Base-by-base conservation (phyloP, 2,113 vertebrate species). In the Nestor notabilis region DNA sequence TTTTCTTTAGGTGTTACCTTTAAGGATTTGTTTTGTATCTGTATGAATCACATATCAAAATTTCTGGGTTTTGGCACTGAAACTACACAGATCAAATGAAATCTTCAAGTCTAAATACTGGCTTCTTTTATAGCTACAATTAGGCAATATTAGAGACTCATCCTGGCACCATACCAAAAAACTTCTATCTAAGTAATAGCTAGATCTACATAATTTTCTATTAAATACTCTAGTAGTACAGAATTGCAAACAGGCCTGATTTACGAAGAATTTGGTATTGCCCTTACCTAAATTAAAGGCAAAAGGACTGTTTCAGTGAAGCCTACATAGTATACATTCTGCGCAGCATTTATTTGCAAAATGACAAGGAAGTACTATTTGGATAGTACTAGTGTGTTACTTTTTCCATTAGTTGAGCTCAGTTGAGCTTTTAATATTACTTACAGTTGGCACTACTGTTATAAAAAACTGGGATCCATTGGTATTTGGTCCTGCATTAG, bases 391-490 rank as follows among this genome's bases (percentile, higher is more conserved):
- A 46, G 1, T 21, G 13, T 35, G 16, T 52, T 83, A 12, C 19
- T 74, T 66, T 53, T 71, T 71, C 13, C 11, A 39, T 39, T 77
- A 86, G 27, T 3, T 23, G 14, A 71, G 28, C 52, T 79, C 81
- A 86, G 27, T 3, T 23, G 14, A 71, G 28, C 52, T 79, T 90
- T 71, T 55, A 58, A 2, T 53, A 37, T 47, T 65, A 97, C 99
- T 99, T 97, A 99, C 99, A 0, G 99, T 99, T 56, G 99, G 99
- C 7, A 99, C 99, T 20, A 99, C 99, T 10, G 99, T 99, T 98
- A 99, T 66, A 87, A 99, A 99, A 93, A 99, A 99, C 97, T 99
- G 99, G 1, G 99, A 99, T 79, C 99, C 99, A 43, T 99, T 99
- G 93, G 99, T 99, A 90, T 99, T 99, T 31, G 99, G 97, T 66